Evolutionary conservation across 1,140 invertebrate species (phyloP).

Genomic region (Ectropis grisescens): DNA sequence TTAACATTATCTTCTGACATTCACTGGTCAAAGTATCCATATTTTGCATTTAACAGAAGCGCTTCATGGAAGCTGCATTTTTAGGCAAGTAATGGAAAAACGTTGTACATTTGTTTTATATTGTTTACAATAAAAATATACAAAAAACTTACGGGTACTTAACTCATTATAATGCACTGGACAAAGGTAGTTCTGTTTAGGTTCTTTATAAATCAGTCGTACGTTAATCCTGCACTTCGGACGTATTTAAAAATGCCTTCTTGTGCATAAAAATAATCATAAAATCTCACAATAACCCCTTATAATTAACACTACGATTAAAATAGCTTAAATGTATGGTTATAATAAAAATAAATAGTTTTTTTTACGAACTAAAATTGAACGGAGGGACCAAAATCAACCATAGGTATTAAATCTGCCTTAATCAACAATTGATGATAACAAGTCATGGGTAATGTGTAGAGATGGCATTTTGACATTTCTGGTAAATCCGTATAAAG

Average conservation of each 20-base stretch:
- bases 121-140: slow-evolving; percentile 48
- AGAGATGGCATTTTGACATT: too few relatives aligned
- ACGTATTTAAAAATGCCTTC: slow-evolving; percentile 42
- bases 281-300: slow-evolving; percentile 37
- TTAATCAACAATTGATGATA: too few relatives aligned
- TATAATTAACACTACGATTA: slow-evolving; percentile 22
- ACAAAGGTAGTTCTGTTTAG: slow-evolving; percentile 57
- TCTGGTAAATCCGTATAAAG: too few relatives aligned
- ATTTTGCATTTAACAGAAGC: too few relatives aligned
- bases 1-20: too few relatives aligned
- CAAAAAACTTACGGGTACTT: slow-evolving; percentile 52
- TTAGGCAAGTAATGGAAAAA: slow-evolving; percentile 33
- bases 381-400: slow-evolving; percentile 44
- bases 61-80: slow-evolving; percentile 60
- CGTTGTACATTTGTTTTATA: slow-evolving; percentile 37
- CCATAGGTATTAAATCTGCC: too few relatives aligned
- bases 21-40: too few relatives aligned
- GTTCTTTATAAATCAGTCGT: slow-evolving; percentile 32
- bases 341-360: slow-evolving; percentile 52
- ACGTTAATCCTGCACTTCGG: slow-evolving; percentile 19
- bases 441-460: too few relatives aligned
- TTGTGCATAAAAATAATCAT: slow-evolving; percentile 54
- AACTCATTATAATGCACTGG: slow-evolving; percentile 54
- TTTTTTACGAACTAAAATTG: slow-evolving; percentile 26
- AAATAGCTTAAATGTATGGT: slow-evolving; percentile 16